Base-by-base conservation (phyloP, 2,888 invertebrate species). In the Mechanitis messenoides region DNA sequence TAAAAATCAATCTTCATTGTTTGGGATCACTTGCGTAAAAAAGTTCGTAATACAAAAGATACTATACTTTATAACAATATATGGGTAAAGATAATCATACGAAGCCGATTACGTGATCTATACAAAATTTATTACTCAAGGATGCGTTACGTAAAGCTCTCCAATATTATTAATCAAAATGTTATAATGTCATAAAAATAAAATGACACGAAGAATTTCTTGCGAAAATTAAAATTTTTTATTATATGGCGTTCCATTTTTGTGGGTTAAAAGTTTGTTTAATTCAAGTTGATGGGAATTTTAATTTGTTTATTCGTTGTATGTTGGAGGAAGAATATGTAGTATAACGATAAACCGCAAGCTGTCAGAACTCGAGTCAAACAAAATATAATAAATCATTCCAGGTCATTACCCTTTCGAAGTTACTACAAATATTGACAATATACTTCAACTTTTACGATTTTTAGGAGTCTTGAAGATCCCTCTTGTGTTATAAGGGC, bases 351-450 rank as follows among this genome's bases (percentile, higher is more conserved):
- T n/a, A 50, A 50, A 50, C 50, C 50, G 50, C 50, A 50, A 50
- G 50, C 11, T 50, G 50, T 31, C 50, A 56, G 59, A 59, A n/a
- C 45, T 60, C 53, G 56, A 56, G 47, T 54, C 56, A 56, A 59
- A 55, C 45, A 59, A 59, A 66, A 61, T 35, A 33, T 59, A 56
- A 47, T 45, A 53, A 61, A 53, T 63, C 58, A 60, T 59, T 59
- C 61, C 35, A 70, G 86, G 81, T 83, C 84, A 77, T 76, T 82
- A 79, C 74, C 81, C 84, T 71, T 69, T 61, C 63, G 67, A 62
- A 60, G 57, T 66, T 56, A 60, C 60, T 67, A 71, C 76, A 73
- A 78, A 78, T 81, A 83, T 84, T 84, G 82, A 81, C 83, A 80
- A 69, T 76, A 70, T 70, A 64, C 73, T 66, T 71, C 69, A 69